phyloP scores from a whole-genome alignment of 2,888 invertebrate genomes.

The Chironomus riparius region DNA sequence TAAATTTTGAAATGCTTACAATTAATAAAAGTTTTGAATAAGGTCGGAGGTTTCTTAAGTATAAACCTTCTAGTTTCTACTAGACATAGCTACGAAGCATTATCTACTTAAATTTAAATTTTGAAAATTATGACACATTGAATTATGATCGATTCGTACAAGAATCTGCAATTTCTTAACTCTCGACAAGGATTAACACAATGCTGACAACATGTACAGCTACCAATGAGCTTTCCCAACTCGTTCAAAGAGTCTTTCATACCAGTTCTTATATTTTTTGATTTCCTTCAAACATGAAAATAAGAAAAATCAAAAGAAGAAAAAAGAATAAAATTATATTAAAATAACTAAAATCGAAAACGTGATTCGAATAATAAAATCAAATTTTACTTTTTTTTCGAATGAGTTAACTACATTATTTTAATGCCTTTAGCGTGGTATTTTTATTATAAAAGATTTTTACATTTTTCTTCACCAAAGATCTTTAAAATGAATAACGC shows the following conservation, averaged over 20 bases:
- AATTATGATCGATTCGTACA: too few relatives aligned
- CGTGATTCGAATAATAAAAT: slow-evolving; percentile 8
- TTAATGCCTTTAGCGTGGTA: background rate
- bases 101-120: too few relatives aligned
- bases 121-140: too few relatives aligned
- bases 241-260: background rate
- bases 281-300: background rate
- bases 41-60: too few relatives aligned
- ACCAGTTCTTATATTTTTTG: background rate
- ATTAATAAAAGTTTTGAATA: too few relatives aligned
- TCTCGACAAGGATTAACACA: too few relatives aligned
- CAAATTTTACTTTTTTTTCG: background rate
- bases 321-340: background rate
- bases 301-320: background rate
- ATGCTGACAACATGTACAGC: too few relatives aligned
- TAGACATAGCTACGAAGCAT: too few relatives aligned
- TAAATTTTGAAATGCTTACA: too few relatives aligned
- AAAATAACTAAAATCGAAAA: background rate
- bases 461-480: background rate
- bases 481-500: background rate
- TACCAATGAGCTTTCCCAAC: background rate
- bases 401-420: background rate
- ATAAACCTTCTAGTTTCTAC: too few relatives aligned
- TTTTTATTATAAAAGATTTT: background rate
- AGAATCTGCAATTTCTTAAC: too few relatives aligned